phyloP scores from a whole-genome alignment of 2,888 invertebrate genomes.

The Caenorhabditis becei region DNA sequence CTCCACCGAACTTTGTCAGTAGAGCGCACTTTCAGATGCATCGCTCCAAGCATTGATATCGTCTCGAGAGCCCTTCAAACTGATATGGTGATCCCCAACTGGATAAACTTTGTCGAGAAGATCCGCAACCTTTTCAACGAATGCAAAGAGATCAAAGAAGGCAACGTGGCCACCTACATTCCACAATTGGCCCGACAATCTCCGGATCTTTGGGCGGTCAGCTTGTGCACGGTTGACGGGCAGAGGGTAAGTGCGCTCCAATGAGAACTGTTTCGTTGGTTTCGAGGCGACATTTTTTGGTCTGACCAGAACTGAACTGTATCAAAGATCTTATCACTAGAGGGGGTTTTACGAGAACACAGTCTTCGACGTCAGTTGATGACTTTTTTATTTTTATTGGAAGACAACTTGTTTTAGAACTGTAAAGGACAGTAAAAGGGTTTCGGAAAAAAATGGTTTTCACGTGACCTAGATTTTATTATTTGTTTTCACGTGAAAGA shows the following conservation, averaged over 20 bases:
- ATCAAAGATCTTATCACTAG: not conserved
- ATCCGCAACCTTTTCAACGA: conserved; percentile 88
- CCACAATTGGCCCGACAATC: conserved; percentile 91
- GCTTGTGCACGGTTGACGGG: conserved; percentile 91
- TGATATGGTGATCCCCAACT: conserved; percentile 96
- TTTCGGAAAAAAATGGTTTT: no score
- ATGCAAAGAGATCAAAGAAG: conserved; percentile 63
- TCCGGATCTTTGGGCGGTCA: conserved; percentile 88
- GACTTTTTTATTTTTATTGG: not conserved
- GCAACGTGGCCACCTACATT: conserved; percentile 86
- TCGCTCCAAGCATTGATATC: conserved; percentile 75
- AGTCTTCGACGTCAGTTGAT: not conserved
- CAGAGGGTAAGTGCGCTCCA: conserved; percentile 56
- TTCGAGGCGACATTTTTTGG: not conserved
- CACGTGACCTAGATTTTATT: no score
- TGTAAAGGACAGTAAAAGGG: no score
- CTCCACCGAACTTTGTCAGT: no score
- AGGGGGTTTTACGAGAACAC: not conserved
- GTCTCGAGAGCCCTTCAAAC: conserved; percentile 77
- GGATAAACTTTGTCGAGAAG: conserved; percentile 91
- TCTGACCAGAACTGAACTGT: not conserved
- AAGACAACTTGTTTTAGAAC: no score
- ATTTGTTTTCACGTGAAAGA: no score
- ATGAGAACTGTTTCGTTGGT: not conserved
- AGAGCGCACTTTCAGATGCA: no score